Evolutionary conservation across 2,797 vertebrate species (phyloP).

Genomic region (Diplodus sargus): DNA sequence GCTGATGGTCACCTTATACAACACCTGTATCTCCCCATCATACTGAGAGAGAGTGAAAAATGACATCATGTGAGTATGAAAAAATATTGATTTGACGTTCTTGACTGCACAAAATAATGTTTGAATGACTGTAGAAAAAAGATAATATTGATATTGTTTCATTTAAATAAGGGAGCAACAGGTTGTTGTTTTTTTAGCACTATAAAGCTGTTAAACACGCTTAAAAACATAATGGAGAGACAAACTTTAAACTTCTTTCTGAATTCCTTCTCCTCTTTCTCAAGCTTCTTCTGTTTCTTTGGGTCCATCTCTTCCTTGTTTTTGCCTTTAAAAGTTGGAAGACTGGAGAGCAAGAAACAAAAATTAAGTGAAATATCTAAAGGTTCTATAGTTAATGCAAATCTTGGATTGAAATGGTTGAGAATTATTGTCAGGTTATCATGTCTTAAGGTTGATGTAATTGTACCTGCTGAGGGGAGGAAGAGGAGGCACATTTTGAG

Average conservation of each 20-base stretch:
- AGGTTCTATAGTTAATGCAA: not conserved
- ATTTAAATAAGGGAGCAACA: not conserved
- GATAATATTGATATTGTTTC: not conserved
- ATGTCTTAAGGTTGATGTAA: not conserved
- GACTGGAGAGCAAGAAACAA: constrained; percentile 56
- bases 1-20: constrained; percentile 85
- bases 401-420: not conserved
- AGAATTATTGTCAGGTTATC: not conserved
- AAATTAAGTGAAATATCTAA: not conserved
- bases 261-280: constrained; percentile 95
- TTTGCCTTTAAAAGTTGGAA: constrained; percentile 69
- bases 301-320: constrained; percentile 82
- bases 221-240: constrained; percentile 15
- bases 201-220: not conserved
- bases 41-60: constrained; percentile 81
- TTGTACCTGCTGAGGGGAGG: constrained; percentile 71
- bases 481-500: constrained; percentile 56
- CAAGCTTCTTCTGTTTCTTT: constrained; percentile 90
- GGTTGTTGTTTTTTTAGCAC: not conserved
- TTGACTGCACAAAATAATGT: not conserved
- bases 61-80: not conserved
- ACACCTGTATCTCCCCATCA: constrained; percentile 91
- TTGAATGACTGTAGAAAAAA: not conserved
- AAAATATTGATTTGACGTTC: not conserved
- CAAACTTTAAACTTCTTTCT: constrained; percentile 95